These are phyloP conservation scores for Sarcophaga peregrina DNA, from an alignment of 1,140 invertebrate genomes.

Conservation along the genomic window DNA sequence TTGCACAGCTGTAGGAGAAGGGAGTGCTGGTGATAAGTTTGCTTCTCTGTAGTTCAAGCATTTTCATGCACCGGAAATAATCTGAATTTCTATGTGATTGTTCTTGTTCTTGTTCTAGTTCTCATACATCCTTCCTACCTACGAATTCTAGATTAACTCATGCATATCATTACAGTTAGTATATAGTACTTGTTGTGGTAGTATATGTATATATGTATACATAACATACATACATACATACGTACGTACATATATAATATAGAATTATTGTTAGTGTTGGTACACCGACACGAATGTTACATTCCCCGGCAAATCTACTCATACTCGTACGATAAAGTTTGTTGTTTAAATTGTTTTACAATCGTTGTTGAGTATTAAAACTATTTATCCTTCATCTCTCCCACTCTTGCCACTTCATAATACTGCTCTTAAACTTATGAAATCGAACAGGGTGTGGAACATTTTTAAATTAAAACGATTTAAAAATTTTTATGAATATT, in stretches of 20 bases:
- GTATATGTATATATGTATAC: neutral
- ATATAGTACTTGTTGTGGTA: neutral
- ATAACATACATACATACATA: too few species aligned
- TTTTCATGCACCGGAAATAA: conserved; percentile 12
- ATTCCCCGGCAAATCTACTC: neutral
- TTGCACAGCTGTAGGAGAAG: too few species aligned
- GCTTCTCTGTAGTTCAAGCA: too few species aligned
- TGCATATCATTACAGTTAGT: conserved; percentile 1
- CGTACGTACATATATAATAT: too few species aligned
- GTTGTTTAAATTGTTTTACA: conserved; percentile 24
- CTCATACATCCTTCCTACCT: conserved; percentile 7
- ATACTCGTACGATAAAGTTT: neutral
- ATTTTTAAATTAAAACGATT: too few species aligned
- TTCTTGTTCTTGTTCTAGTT: neutral
- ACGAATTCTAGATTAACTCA: conserved; percentile 13
- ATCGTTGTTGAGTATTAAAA: conserved; percentile 22
- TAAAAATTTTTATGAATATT: neutral
- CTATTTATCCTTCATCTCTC: neutral
- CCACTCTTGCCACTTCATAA: too few species aligned
- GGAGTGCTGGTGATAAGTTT: too few species aligned
- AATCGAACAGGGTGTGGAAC: neutral
- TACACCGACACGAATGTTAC: neutral
- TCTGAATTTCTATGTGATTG: conserved; percentile 10
- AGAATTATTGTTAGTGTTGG: too few species aligned
- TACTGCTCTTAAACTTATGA: too few species aligned